Base-by-base conservation (phyloP, 2,797 vertebrate genomes). In the Pipistrellus kuhlii region DNA sequence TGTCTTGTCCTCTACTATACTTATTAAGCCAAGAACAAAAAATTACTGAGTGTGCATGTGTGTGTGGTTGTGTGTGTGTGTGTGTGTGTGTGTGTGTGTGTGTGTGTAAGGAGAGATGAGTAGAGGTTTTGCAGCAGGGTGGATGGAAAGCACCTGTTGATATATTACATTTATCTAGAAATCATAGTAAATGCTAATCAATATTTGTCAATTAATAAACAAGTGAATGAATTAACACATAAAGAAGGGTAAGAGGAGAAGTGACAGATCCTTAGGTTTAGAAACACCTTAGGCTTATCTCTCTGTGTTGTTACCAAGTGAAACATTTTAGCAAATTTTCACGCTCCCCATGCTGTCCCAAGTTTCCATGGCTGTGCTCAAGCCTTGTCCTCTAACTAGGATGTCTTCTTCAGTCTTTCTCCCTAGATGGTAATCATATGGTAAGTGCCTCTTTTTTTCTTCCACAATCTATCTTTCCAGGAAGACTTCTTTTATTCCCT, bases 1-100 rank as follows among this genome's bases (percentile, higher is more conserved):
- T 90, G 11, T 93, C 69, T 51, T 90, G 9, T 90, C 57, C 51
- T 95, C 73, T 93, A 62, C 46, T 75, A 12, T 89, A 44, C 14
- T 77, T 14, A 53, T 69, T 81, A 55, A 87, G 41, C 18, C 41
- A 80, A 71, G 25, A 87, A 72, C 17, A 53, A 86, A 48, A 66
- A 88, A 46, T 78, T 21, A 41, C 15, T 20, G 17, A 11, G 68
- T 5, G 10, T 64, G 14, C 21, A 0, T 6, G 9, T 2, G 27
- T 20, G 51, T 13, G 66, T 9, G 2, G 8, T 15, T 53, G 51
- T 53, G 51, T 20, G 51, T 53, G 14, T 32, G 21, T n/a, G 38
- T 48, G 46, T 55, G 41, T 8, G 11, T 57, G 17, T 59, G 48
- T 51, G 48, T 51, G 48, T 62, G 38, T 38, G 46, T 55, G 41